A percentile compares a stretch with the other conserved stretches of the same genome.
Conservation (phyloP, 2,797 vertebrate species). For the Echiichthys vipera region DNA sequence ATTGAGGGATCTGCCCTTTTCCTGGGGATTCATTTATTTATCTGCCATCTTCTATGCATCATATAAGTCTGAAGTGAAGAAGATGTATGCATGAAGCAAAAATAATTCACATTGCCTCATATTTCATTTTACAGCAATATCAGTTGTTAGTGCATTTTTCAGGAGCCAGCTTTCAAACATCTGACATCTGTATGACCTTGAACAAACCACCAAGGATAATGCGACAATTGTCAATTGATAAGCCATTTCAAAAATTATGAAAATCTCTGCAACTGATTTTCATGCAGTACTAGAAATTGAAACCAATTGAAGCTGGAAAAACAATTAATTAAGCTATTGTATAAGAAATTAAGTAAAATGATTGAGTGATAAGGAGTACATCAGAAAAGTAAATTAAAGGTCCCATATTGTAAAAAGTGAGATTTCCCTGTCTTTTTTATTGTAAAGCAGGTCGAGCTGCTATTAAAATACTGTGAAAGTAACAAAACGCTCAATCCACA, state of each 20-base stretch:
- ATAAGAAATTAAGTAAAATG: not conserved
- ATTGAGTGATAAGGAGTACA: not conserved
- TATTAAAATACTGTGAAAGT: no score
- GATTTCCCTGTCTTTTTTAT: no score
- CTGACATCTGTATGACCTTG: not conserved
- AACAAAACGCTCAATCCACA: no score
- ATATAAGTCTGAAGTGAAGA: no score
- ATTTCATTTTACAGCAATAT: not conserved
- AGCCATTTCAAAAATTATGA: not conserved
- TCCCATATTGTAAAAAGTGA: no score
- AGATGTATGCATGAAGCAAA: not conserved
- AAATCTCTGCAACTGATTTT: not conserved
- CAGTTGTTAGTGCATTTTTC: not conserved
- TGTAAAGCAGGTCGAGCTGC: no score
- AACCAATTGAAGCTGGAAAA: not conserved
- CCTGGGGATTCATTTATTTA: no score
- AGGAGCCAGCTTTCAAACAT: not conserved
- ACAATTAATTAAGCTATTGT: not conserved
- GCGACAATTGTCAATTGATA: not conserved
- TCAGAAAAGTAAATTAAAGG: not conserved
- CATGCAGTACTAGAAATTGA: not conserved
- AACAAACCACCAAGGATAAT: not conserved
- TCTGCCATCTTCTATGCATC: no score
- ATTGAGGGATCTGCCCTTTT: not conserved
- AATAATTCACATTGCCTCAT: no score